Percentiles rank a stretch among this genome's conserved stretches.
phyloP scores from a whole-genome alignment of 1,140 invertebrate genomes.

The Atta cephalotes region DNA sequence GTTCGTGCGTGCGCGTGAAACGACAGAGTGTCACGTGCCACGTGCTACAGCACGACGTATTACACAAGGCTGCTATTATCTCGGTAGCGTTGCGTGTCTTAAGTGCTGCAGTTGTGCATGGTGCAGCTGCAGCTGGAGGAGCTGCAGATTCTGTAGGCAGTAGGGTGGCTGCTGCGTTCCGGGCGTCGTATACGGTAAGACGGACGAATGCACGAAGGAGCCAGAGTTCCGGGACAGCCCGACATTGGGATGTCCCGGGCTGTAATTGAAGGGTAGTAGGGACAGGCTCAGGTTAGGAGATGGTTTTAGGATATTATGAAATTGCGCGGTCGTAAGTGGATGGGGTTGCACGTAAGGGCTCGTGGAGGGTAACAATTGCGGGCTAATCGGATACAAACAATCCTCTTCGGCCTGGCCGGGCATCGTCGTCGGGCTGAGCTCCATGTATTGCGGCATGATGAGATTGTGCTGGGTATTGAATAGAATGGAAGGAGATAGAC shows the following conservation, averaged over 20 bases:
- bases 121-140: constrained; percentile 75
- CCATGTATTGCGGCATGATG: constrained; percentile 83
- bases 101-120: constrained; percentile 80
- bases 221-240: constrained; percentile 56
- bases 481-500: constrained; percentile 74
- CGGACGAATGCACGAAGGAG: constrained; percentile 71
- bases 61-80: constrained; percentile 79
- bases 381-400: constrained; percentile 83
- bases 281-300: constrained; percentile 47
- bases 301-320: constrained; percentile 78
- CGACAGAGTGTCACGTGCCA: constrained; percentile 55
- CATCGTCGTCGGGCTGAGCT: constrained; percentile 76
- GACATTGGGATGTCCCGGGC: constrained; percentile 13
- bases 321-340: constrained; percentile 80
- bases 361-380: constrained; percentile 80
- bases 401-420: constrained; percentile 83
- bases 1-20: constrained; percentile 69
- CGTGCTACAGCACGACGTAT: constrained; percentile 67
- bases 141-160: constrained; percentile 79
- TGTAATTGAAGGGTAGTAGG: constrained; percentile 45
- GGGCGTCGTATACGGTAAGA: constrained; percentile 59
- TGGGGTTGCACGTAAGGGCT: constrained; percentile 83
- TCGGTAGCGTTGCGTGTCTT: constrained; percentile 79
- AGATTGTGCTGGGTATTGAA: constrained; percentile 82
- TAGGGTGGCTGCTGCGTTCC: constrained; percentile 57